phyloP scores from a whole-genome alignment of 2,797 vertebrate genomes.

The Galago senegalensis region DNA sequence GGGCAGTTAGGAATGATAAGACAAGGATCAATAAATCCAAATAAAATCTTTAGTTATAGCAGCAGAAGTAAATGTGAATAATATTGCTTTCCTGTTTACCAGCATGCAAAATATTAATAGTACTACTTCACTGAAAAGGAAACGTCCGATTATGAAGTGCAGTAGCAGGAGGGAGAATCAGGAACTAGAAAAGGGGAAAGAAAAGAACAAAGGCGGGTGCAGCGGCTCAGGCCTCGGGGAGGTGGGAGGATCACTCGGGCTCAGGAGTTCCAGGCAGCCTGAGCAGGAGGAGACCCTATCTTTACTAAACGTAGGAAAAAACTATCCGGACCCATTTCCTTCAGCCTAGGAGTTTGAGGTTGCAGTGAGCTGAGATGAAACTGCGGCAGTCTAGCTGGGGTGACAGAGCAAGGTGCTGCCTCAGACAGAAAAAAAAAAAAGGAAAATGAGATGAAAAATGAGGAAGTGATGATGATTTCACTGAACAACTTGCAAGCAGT shows the following conservation, averaged over 20 bases:
- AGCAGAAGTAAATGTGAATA: constrained; percentile 68
- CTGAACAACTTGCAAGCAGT: neutral
- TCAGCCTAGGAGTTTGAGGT: no score
- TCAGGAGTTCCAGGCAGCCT: neutral
- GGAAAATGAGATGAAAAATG: neutral
- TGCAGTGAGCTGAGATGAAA: no score
- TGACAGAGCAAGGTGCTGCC: no score
- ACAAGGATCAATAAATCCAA: constrained; percentile 61
- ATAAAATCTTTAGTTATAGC: constrained; percentile 50
- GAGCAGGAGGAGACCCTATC: no score
- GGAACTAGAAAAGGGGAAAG: neutral
- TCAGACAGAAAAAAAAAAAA: neutral
- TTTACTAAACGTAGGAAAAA: no score
- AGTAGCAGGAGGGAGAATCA: constrained; percentile 19
- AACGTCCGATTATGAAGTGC: constrained; percentile 54
- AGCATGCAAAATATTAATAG: constrained; percentile 47
- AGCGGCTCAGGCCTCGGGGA: no score
- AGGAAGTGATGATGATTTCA: neutral
- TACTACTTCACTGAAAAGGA: constrained; percentile 17
- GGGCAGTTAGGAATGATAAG: constrained; percentile 52
- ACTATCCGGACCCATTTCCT: no score
- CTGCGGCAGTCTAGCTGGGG: no score
- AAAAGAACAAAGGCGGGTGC: neutral
- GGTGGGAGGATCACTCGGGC: no score
- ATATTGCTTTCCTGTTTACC: constrained; percentile 52